These are phyloP conservation scores for Rhagonycha fulva DNA, from an alignment of 2,888 invertebrate genomes.

Conservation along the genomic window DNA sequence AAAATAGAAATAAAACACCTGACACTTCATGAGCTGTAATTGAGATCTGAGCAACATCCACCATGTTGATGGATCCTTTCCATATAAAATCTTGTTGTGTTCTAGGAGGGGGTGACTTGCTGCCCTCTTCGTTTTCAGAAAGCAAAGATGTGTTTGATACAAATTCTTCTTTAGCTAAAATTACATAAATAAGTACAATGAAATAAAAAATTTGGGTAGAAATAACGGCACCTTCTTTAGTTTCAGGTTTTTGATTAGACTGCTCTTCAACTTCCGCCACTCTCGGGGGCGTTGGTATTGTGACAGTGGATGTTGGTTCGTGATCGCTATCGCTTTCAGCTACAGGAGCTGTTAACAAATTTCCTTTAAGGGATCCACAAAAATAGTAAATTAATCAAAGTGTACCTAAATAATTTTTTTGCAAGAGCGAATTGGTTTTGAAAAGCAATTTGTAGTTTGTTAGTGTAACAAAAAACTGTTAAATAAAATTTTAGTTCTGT, in stretches of 20 bases:
- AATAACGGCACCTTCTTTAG: constrained; percentile 6
- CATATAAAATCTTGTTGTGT: constrained; percentile 56
- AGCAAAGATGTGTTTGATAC: neutral
- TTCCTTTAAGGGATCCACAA: neutral
- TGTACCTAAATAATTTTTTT: neutral
- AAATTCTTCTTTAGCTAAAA: neutral
- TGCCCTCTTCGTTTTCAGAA: constrained; percentile 31
- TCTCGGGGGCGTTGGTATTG: constrained; percentile 62
- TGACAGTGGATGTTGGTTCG: constrained; percentile 81
- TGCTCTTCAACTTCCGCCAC: constrained; percentile 48
- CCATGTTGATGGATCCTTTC: constrained; percentile 88
- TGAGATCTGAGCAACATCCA: constrained; percentile 87
- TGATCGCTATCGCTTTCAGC: constrained; percentile 71
- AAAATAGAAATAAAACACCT: constrained; percentile 40
- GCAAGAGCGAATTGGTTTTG: neutral
- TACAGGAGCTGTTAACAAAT: constrained; percentile 38
- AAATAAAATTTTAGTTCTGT: neutral
- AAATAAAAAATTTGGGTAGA: neutral
- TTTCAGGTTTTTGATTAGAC: neutral
- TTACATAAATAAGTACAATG: neutral
- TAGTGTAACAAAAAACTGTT: neutral
- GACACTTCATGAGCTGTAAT: constrained; percentile 79
- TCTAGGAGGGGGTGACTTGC: constrained; percentile 38
- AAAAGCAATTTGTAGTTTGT: neutral
- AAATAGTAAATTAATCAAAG: neutral